Evolutionary conservation across 2,888 invertebrate genomes (phyloP), one percentile per base, ranked within the genome.

Genomic region (Lysandra coridon): DNA sequence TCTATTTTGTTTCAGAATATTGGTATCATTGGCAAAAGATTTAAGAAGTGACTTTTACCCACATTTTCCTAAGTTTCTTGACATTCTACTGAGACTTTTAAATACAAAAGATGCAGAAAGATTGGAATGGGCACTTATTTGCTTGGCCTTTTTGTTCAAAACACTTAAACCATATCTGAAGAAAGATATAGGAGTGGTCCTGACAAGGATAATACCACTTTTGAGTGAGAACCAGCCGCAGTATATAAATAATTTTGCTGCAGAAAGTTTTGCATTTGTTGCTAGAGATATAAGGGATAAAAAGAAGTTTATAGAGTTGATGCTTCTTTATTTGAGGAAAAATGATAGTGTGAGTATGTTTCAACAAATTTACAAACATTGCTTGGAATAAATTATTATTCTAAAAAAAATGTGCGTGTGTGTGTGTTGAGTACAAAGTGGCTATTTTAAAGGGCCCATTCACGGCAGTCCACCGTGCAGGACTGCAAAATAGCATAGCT

Each of bases 221-320:
- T 89, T 99, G 62, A 97, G 97, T 84, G 96, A 97, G 78, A 93
- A 95, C n/a, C 96, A 97, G 85, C 97, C 98, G 40, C 96, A 96
- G 81, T 98, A 98, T 87, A 96, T 99, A 37, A 97, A 97, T 83
- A 97, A 97, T 86, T 99, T 99, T 95, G 98, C 99, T 4, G 98
- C 98, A 0, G 99, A 99, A 92, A 98, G 98, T 90, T 99, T 99
- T 95, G 97, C 99, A 0, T 99, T 98, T 95, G 97, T 99, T 1
- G 97, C 98, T 3, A 95, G 99, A 83, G 98, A 98, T 95, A 96
- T 98, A 14, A 97, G 96, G 83, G 97, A 98, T 85, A 97, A 97
- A 85, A 95, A 96, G 53, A 95, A 95, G 78, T 97, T 99, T 88
- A 89, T 98, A 69, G 94, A 95, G 75, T 94, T 97, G 74, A 90